phyloP scores from a whole-genome alignment of 2,888 invertebrate species.

The Rotaria sp. region DNA sequence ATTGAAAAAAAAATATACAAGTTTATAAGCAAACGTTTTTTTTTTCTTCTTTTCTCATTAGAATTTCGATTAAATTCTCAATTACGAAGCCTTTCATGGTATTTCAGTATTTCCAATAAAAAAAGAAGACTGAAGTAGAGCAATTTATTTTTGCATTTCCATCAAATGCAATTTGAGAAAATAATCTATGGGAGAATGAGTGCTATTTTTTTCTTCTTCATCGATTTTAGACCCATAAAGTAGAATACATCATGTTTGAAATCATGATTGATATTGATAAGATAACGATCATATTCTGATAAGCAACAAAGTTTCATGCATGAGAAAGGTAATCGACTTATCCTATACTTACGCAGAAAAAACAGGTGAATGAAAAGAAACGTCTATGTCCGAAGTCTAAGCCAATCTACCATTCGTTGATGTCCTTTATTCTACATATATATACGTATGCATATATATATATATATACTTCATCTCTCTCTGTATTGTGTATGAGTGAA shows the following conservation, averaged over 20 bases:
- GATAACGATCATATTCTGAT: not conserved
- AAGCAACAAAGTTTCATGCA: not conserved
- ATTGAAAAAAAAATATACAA: not conserved
- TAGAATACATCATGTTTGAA: not conserved
- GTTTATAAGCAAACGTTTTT: not conserved
- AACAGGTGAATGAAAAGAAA: not conserved
- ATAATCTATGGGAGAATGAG: too few relatives aligned
- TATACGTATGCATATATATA: not conserved
- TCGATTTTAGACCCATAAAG: not conserved
- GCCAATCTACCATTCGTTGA: conserved; percentile 7
- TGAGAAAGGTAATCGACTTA: not conserved
- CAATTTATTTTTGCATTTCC: too few relatives aligned
- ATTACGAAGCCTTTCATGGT: not conserved
- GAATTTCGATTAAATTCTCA: conserved; percentile 19
- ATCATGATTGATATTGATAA: conserved; percentile 7
- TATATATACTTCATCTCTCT: not conserved
- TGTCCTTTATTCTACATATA: conserved; percentile 1
- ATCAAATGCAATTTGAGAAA: too few relatives aligned
- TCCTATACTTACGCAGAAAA: not conserved
- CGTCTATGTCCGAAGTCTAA: conserved; percentile 8
- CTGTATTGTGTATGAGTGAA: not conserved
- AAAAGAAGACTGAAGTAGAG: not conserved
- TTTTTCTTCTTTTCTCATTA: not conserved
- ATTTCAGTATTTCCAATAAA: not conserved
- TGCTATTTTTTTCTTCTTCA: not conserved